Evolutionary conservation across 2,888 invertebrate species (phyloP), one percentile per base, ranked within the genome.

Genomic region (Atherix ibis): DNA sequence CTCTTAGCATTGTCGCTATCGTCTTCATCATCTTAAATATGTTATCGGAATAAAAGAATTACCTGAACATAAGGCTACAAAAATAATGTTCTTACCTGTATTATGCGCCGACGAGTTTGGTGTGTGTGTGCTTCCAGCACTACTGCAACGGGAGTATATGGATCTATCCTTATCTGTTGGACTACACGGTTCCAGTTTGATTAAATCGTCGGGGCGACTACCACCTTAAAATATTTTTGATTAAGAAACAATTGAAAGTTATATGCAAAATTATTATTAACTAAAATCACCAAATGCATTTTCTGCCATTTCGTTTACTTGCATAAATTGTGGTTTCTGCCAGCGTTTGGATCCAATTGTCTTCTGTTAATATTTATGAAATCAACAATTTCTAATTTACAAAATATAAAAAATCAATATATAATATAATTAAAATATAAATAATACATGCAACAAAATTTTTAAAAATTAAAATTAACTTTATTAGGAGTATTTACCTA

Each of bases 51-150:
- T 34, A 38, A 34, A 41, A 40, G 30, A 37, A 32, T 22, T 26
- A 27, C 27, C 12, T 29, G 25, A 34, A 37, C 13, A 34, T 17
- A n/a, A 16, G 34, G n/a, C n/a, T n/a, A n/a, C n/a, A n/a, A n/a
- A n/a, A n/a, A n/a, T n/a, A n/a, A n/a, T 22, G 6, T 22, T 22
- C 18, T 31, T 58, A 75, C 81, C 82, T 52, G 82, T 74, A 54
- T 82, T 82, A 49, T 81, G 81, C 43, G 81, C 78, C 2, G 82
- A 81, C 14, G 81, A 80, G 19, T 77, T 78, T 28, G 81, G 74
- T 8, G 81, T 80, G 51, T 79, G 77, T 35, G 79, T 70, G 31
- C 82, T 82, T 33, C 80, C 78, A 43, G 76, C 76, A 52, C 81
- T 81, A 48, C 76, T 80, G 54, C 77, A 77, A 30, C 80, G 66